These are phyloP conservation scores for Tachycineta bicolor DNA, from an alignment of 2,113 vertebrate genomes.

Conservation along the genomic window DNA sequence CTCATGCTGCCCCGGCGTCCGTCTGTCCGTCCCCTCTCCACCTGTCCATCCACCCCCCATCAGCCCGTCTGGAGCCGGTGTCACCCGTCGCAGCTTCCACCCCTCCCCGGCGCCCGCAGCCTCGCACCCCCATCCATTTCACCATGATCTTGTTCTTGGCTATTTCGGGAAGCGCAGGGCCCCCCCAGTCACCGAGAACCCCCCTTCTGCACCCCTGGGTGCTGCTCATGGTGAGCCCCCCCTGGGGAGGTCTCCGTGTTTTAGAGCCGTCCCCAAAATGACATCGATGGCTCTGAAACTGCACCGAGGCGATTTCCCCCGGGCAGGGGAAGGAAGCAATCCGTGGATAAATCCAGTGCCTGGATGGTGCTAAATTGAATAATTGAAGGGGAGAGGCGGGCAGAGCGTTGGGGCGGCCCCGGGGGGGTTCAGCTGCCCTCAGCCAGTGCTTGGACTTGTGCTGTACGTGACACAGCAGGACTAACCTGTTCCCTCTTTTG, in stretches of 20 bases:
- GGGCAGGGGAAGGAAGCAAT: background rate
- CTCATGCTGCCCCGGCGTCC: background rate
- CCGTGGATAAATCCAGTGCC: background rate
- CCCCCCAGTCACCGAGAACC: accelerated
- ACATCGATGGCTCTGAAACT: background rate
- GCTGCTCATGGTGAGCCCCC: background rate
- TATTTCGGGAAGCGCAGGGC: background rate
- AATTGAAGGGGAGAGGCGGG: background rate
- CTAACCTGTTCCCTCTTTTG: slow-evolving; percentile 52
- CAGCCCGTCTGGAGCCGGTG: background rate
- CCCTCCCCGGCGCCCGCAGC: background rate
- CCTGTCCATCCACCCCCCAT: background rate
- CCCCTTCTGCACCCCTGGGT: background rate
- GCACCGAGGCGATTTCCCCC: background rate
- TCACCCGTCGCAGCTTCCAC: background rate
- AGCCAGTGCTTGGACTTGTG: background rate
- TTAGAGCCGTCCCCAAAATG: background rate
- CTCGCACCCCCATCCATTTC: slow-evolving; percentile 27
- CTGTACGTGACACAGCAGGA: background rate
- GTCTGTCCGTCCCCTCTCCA: background rate
- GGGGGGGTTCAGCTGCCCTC: background rate
- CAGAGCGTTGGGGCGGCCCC: background rate
- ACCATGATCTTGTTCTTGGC: slow-evolving; percentile 65
- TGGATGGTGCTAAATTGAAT: background rate
- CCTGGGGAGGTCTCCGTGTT: background rate